Percentiles rank a stretch among this genome's conserved stretches.
phyloP scores from a whole-genome alignment of 1,140 invertebrate genomes.

The Halesus radiatus region DNA sequence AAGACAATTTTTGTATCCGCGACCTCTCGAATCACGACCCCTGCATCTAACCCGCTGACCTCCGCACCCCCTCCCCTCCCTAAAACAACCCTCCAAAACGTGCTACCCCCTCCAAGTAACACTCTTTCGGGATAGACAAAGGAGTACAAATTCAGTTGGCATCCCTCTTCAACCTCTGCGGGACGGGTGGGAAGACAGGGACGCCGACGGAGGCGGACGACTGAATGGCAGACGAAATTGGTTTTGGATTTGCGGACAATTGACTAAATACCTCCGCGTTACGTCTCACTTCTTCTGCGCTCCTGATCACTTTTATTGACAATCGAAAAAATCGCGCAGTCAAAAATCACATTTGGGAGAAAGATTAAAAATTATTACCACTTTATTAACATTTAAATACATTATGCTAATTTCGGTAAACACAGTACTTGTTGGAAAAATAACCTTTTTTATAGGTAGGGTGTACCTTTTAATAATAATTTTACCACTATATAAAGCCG shows the following conservation, averaged over 20 bases:
- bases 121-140: slow-evolving; percentile 40
- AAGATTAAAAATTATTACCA: too few species aligned
- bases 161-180: background rate
- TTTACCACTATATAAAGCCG: too few species aligned
- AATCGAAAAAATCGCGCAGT: slow-evolving; percentile 14
- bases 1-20: background rate
- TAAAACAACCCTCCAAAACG: background rate
- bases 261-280: slow-evolving; percentile 40
- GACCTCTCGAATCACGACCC: background rate
- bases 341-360: too few species aligned
- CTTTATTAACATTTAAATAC: too few species aligned
- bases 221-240: slow-evolving; percentile 40
- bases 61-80: slow-evolving; percentile 8
- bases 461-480: too few species aligned
- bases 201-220: background rate
- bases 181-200: background rate
- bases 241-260: slow-evolving; percentile 50
- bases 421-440: too few species aligned
- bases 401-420: too few species aligned
- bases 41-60: slow-evolving; percentile 28
- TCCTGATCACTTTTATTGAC: slow-evolving; percentile 37
- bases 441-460: too few species aligned
- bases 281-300: slow-evolving; percentile 26
- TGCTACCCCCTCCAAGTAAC: slow-evolving; percentile 15
- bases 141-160: slow-evolving; percentile 31